Evolutionary conservation across 2,888 invertebrate genomes (phyloP), one percentile per base, ranked within the genome.

Genomic region (Philereme transversata): DNA sequence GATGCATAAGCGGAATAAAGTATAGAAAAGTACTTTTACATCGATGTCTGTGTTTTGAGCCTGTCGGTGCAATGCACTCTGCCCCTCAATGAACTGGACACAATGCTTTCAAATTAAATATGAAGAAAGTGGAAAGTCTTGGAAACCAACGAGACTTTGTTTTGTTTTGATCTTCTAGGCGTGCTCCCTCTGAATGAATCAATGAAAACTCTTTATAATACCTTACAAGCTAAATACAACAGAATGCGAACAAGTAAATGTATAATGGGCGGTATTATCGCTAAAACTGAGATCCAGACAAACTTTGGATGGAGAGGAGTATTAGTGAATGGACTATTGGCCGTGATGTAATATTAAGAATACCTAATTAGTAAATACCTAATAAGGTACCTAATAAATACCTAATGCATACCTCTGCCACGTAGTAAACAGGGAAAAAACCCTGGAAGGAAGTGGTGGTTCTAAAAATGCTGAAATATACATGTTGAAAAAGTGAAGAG

Each of bases 1-100:
- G 84, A 82, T 85, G 84, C 84, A 82, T 74, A 76, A 70, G 58
- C 69, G 87, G 83, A 83, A 90, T 89, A 81, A 89, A 83, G 76
- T 79, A 88, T 78, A 47, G 67, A 65, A 9, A 70, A 83, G 88
- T 81, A 73, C 88, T 68, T 87, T 87, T 84, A 87, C 88, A 88
- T 77, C 79, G 67, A 63, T 78, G 88, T 85, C 88, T 87, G 87
- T 81, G 82, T 86, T 77, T 80, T 77, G 50, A 56, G 56, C 57
- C 74, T 36, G 83, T 4, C 51, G 34, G 61, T 45, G 57, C 57
- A 52, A 61, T 61, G 61, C 56, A 52, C 61, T 53, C 79, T 85
- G 78, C 77, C 79, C 84, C 78, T 77, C 69, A 48, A 44, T 57
- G 54, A 63, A 61, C 62, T 57, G 54, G 35, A 44, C 45, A 51